phyloP scores from a whole-genome alignment of 2,113 vertebrate species.

The Cacatua alba region DNA sequence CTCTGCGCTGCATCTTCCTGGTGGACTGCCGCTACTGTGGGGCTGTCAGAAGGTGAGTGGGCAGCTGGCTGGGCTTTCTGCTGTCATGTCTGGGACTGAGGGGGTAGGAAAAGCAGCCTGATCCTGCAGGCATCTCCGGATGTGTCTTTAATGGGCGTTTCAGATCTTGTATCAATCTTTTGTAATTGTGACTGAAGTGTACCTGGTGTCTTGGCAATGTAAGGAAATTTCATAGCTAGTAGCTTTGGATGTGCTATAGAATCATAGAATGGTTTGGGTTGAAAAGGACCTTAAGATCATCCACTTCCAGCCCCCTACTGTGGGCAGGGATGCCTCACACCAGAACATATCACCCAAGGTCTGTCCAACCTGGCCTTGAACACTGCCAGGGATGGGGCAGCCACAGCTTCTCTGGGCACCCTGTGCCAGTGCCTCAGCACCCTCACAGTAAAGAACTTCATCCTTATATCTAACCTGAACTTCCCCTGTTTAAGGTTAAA shows the following conservation, averaged over 20 bases:
- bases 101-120: neutral
- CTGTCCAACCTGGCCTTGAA: neutral
- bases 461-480: neutral
- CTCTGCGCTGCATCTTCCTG: constrained; percentile 94
- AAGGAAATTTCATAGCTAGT: neutral
- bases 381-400: neutral
- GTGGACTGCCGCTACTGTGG: constrained; percentile 98
- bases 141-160: neutral
- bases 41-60: constrained; percentile 87
- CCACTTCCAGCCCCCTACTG: neutral
- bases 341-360: neutral
- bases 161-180: neutral
- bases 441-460: neutral
- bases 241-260: neutral
- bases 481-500: neutral
- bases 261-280: neutral
- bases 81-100: neutral
- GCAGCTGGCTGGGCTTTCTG: neutral
- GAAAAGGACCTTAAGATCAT: neutral
- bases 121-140: neutral
- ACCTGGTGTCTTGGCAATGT: fast-evolving
- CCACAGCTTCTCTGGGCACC: neutral
- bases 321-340: neutral
- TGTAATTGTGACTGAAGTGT: fast-evolving
- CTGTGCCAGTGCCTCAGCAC: neutral